These are phyloP conservation scores for Phymorhynchus buccinoides DNA, from an alignment of 1,140 invertebrate species.

Conservation along the genomic window DNA sequence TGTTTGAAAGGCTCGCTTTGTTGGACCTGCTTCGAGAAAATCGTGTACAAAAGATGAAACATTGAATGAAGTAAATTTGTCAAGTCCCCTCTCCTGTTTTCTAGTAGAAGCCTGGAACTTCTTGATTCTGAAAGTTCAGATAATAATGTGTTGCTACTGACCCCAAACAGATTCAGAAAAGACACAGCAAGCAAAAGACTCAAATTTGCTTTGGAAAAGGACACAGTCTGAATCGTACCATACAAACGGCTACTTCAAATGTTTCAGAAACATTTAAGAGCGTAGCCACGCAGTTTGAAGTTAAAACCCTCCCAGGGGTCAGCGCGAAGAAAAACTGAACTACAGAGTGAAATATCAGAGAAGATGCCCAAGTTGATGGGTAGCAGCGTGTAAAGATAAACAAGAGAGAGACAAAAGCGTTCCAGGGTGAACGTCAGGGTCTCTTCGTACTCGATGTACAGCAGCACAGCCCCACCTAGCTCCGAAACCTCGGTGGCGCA, in stretches of 20 bases:
- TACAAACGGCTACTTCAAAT: not conserved
- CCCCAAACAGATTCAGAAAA: no score
- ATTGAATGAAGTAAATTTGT: not conserved
- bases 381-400: not conserved
- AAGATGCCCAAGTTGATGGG: not conserved
- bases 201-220: not conserved
- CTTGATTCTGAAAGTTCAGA: not conserved
- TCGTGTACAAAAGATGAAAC: not conserved
- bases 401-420: no score
- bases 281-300: not conserved
- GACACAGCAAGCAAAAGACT: not conserved
- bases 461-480: slow-evolving; percentile 61
- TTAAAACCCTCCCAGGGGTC: not conserved
- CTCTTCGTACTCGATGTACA: slow-evolving; percentile 36
- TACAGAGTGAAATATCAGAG: not conserved
- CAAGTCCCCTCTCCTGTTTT: not conserved
- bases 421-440: not conserved
- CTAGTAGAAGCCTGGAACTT: not conserved
- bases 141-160: not conserved
- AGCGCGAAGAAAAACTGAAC: not conserved
- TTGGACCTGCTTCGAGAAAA: not conserved
- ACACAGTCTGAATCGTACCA: not conserved
- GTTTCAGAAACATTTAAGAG: not conserved
- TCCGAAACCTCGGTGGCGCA: slow-evolving; percentile 46
- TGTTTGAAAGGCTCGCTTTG: not conserved